Base-by-base conservation (phyloP, 2,113 vertebrate species). In the Oriolus oriolus region DNA sequence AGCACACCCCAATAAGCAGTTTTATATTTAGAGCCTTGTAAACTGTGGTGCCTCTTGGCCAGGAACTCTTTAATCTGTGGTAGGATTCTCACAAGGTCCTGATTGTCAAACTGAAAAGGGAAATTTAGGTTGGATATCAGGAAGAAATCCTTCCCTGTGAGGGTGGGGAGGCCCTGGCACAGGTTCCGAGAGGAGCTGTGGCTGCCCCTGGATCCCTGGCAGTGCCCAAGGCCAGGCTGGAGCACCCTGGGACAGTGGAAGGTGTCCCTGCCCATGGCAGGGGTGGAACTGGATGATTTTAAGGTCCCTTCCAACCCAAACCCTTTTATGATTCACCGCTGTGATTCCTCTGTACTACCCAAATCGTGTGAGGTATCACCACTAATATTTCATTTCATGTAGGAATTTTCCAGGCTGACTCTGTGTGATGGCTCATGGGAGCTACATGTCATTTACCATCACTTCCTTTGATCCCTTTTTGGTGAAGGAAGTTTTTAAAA, bases 391-490 rank as follows among this genome's bases (percentile, higher is more conserved):
- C 20, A 5, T 69, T 41, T 42, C 70, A 41, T 2, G 3, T 8
- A 47, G 63, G 54, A 60, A 41, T 50, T 91, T 96, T 91, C 75
- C 75, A 84, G 71, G 79, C 59, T 88, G 59, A 15, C 41, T 70
- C 26, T 47, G 5, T 39, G 35, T n/a, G 39, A 13, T 39, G 56
- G 78, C 65, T 91, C 65, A 22, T 47, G 78, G 65, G 39, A 93
- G 35, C 79, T 84, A 49, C 2, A 0, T 60, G 10, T 37, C 87
- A 59, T 84, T 94, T 59, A 41, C 52, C 42, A 12, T n/a, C 26
- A 44, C 84, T 85, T 68, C 11, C 71, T 90, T 92, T 86, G 74
- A 61, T 91, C 66, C n/a, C 9, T 69, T 95, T 85, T 69, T 83
- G 63, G 30, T 0, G 9, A 77, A 84, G 23, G 26, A 81, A 70